A percentile compares a stretch with the other conserved stretches of the same genome.
Evolutionary conservation across 2,113 vertebrate genomes (phyloP).

Genomic region (Channa maculata): DNA sequence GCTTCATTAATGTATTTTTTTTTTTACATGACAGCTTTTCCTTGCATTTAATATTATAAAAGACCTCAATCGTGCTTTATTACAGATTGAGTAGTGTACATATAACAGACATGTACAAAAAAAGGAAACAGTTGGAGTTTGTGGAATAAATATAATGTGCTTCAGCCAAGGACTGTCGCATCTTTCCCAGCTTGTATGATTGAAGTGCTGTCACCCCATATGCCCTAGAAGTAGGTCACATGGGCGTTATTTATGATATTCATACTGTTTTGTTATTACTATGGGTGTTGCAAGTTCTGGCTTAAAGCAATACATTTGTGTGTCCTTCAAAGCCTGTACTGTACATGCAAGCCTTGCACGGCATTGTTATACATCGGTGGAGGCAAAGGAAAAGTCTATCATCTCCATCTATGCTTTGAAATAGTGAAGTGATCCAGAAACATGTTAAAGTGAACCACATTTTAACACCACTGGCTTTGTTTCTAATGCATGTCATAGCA

Average conservation of each 20-base stretch:
- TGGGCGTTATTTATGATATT: conserved; percentile 60
- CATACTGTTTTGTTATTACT: conserved; percentile 33
- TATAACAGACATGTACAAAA: conserved; percentile 60
- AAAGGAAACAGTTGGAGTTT: conserved; percentile 64
- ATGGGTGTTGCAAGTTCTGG: conserved; percentile 23
- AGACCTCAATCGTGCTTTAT: conserved; percentile 41
- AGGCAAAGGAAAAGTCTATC: conserved; percentile 45
- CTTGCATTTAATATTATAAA: conserved; percentile 48
- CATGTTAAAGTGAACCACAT: conserved; percentile 36
- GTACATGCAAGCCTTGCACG: conserved; percentile 1
- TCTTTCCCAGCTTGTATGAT: conserved; percentile 62
- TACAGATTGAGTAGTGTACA: conserved; percentile 41
- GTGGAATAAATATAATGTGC: conserved; percentile 61
- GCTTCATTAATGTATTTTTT: conserved; percentile 60
- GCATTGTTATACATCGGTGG: conserved; percentile 24
- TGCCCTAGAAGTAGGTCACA: conserved; percentile 65
- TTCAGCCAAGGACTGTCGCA: conserved; percentile 49
- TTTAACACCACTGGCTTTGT: conserved; percentile 44
- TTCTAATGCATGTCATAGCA: conserved; percentile 61
- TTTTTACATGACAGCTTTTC: conserved; percentile 68
- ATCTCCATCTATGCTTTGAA: conserved; percentile 35
- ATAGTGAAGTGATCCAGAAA: conserved; percentile 47
- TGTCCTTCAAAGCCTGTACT: conserved; percentile 11
- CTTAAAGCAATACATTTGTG: conserved; percentile 22
- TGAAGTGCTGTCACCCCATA: conserved; percentile 61